Base-by-base conservation (phyloP, 2,797 vertebrate genomes). In the Microhierax caerulescens region DNA sequence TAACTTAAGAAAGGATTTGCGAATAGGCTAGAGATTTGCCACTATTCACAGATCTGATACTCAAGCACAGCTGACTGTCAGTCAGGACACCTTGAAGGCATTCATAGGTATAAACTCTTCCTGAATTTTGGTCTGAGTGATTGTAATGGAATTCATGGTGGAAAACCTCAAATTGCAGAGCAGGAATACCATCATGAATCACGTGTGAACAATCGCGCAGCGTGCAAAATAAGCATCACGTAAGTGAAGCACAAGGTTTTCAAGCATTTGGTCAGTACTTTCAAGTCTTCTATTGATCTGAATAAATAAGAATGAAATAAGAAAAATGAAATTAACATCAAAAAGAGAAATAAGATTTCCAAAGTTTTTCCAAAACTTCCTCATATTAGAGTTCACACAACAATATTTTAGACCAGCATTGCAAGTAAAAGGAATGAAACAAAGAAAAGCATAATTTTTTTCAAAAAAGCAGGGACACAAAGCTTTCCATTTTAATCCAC, bases 401-500 rank as follows among this genome's bases (percentile, higher is more conserved):
- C 0, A 0, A 25, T n/a, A 54, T 43, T 74, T 65, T 65, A 53
- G 56, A 70, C 11, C 27, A 80, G 7, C 7, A 24, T 17, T 70
- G 17, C 13, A 83, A 88, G 13, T 57, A 82, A 91, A 54, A 28
- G 8, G 34, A 85, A 88, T 65, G 5, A 68, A 88, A 83, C 1
- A 25, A 85, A 85, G 19, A 30, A 3, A 59, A 65, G 5, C 6
- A 21, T 24, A 30, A 1, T 50, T 48, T n/a, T 37, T 43, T 63
- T 10, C 0, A 5, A 15, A 15, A 41, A 69, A 36, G 7, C 0
- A 0, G 4, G 34, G 34, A 41, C 15, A 70, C 1, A 3, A 18
- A 48, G 1, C 69, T 90, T 63, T 93, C 16, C 14, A 10, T 65
- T 75, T 87, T n/a, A 61, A 73, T 74, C 18, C 36, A 56, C 11